phyloP scores from a whole-genome alignment of 2,797 vertebrate genomes.

The Anabas testudineus region DNA sequence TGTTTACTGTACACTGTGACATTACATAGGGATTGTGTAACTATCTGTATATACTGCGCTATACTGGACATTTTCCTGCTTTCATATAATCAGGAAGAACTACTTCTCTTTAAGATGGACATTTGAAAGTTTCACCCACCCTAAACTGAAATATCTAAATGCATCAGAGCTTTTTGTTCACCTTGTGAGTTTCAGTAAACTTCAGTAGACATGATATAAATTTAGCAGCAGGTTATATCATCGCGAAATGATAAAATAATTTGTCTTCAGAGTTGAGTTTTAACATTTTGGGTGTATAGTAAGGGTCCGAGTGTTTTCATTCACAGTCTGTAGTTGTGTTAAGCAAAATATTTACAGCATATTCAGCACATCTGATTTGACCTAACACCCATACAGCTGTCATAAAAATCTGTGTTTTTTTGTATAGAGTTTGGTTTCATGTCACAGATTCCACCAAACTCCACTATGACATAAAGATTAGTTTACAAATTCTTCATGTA shows the following conservation, averaged over 20 bases:
- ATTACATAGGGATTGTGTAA: neutral
- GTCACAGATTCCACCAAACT: no score
- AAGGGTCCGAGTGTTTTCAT: no score
- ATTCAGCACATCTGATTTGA: no score
- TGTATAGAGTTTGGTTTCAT: no score
- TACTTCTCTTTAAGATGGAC: conserved; percentile 15
- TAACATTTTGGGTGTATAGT: neutral
- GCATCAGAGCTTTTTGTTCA: conserved; percentile 16
- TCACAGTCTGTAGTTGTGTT: no score
- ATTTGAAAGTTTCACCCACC: conserved; percentile 25
- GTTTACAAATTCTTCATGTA: neutral
- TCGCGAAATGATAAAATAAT: neutral
- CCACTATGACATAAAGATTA: neutral
- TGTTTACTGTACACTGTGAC: neutral
- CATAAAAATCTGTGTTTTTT: no score
- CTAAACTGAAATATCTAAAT: conserved; percentile 20
- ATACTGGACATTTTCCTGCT: neutral
- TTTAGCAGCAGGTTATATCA: neutral
- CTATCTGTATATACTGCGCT: no score
- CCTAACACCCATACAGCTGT: no score
- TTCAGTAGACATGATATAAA: no score
- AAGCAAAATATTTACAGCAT: no score
- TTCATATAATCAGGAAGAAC: conserved; percentile 28
- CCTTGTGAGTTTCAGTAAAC: neutral
- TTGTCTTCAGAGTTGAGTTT: neutral